Percentiles rank a stretch among this genome's conserved stretches.
Conservation (phyloP, 2,113 vertebrate species). For the Petromus typicus region DNA sequence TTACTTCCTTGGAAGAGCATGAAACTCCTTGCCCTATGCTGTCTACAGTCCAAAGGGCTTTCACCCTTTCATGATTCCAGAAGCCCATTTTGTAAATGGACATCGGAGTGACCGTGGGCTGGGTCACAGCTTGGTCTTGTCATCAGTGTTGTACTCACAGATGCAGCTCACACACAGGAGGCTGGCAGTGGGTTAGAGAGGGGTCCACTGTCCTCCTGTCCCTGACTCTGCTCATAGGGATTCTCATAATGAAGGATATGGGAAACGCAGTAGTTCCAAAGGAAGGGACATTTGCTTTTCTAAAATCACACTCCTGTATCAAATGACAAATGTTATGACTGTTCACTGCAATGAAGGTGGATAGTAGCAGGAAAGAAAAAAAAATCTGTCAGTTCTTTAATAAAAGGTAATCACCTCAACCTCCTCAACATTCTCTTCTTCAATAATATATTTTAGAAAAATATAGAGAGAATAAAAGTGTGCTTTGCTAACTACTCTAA, state of each 20-base stretch:
- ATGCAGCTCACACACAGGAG: not conserved
- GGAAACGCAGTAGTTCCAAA: not conserved
- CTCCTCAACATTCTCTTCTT: constrained; percentile 17
- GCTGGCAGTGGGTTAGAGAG: not conserved
- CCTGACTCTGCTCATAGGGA: not conserved
- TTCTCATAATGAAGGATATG: not conserved
- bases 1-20: not conserved
- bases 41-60: not conserved
- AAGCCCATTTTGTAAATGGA: constrained; percentile 41
- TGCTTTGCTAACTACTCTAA: not conserved
- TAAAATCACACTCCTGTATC: constrained; percentile 5
- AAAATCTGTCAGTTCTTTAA: not conserved
- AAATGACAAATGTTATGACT: not conserved
- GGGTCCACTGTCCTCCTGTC: not conserved
- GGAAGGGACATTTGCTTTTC: not conserved
- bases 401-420: not conserved
- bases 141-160: not conserved
- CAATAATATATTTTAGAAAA: constrained; percentile 10
- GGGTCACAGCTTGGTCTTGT: constrained; percentile 21
- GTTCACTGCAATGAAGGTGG: not conserved
- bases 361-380: constrained; percentile 40
- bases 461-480: not conserved
- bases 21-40: not conserved
- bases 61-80: not conserved
- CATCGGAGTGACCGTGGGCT: not conserved